Evolutionary conservation across 2,888 invertebrate species (phyloP).

Genomic region (Atethmia centrago): DNA sequence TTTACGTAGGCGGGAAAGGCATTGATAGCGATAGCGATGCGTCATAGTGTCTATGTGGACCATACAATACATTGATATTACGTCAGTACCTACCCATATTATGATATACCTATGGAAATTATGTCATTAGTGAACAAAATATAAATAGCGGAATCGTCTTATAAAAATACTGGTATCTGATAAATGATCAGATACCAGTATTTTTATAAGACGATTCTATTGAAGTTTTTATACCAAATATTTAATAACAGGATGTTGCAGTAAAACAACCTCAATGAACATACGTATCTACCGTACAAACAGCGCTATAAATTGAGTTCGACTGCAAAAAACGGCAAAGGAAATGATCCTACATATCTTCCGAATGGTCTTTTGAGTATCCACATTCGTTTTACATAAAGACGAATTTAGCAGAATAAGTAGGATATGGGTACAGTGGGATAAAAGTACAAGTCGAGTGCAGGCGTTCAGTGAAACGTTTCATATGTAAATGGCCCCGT

Average conservation of each 20-base stretch:
- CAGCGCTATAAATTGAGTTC: conserved; percentile 62
- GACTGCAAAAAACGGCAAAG: conserved; percentile 67
- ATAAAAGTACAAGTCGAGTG: conserved; percentile 83
- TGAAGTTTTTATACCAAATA: conserved; percentile 13
- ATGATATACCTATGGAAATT: not conserved
- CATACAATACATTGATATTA: conserved; percentile 17
- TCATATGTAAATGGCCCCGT: conserved; percentile 88
- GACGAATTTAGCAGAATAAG: conserved; percentile 73
- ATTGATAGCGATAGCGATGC: conserved; percentile 15
- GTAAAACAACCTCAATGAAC: conserved; percentile 26
- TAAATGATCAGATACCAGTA: conserved; percentile 13
- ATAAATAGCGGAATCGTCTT: too few relatives aligned
- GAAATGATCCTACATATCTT: conserved; percentile 69
- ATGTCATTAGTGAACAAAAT: conserved; percentile 13
- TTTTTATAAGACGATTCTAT: conserved; percentile 20
- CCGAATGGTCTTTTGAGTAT: conserved; percentile 73
- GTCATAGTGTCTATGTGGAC: conserved; percentile 24
- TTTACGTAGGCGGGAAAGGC: conserved; percentile 4
- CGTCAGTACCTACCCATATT: conserved; percentile 1
- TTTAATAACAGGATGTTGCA: conserved; percentile 30
- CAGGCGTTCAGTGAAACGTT: conserved; percentile 86
- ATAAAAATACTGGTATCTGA: too few relatives aligned
- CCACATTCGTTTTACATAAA: conserved; percentile 76
- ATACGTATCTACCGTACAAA: conserved; percentile 28
- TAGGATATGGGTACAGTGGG: conserved; percentile 76